Evolutionary conservation across 2,888 invertebrate species (phyloP), one percentile per base, ranked within the genome.

Genomic region (Amphimallon solstitiale): DNA sequence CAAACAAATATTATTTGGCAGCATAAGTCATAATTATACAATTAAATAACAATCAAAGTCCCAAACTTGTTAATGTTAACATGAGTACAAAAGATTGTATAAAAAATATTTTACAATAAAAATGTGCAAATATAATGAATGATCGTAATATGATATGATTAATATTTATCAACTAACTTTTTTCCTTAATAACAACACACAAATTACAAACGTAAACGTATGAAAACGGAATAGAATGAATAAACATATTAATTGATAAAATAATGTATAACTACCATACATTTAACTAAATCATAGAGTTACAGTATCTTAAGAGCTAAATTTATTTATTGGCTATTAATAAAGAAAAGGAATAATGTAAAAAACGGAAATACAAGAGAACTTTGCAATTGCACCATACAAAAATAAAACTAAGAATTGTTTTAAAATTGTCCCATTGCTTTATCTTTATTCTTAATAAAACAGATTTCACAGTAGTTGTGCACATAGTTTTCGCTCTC

Each of bases 401-500:
- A 70, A 71, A 71, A 71, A 71, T 72, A 71, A 70, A 68, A 72
- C 71, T 54, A 38, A 43, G 43, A 59, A 59, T 59, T 59, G 43
- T 64, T 56, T 45, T 54, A 64, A 64, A 29, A 54, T 56, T 37
- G 56, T 56, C 46, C 56, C 52, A 35, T 19, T 19, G 23, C 38
- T 64, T 64, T 46, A 14, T 43, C 40, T 12, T 43, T 43, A 52
- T 15, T 43, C 23, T 56, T 23, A 56, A 40, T 40, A 40, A 34
- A 45, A 43, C 29, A 34, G 21, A 51, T 69, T 73, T 73, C 74
- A 73, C 73, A 71, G 70, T 67, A 69, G 72, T 75, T 75, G 75
- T 77, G 76, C 76, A 75, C 76, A 76, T 72, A 70, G 68, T 59
- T 59, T 45, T 29, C 43, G 43, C 56, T 56, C 23, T 59, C 56